phyloP scores from a whole-genome alignment of 1,140 invertebrate species.

The Drosophila prosaltans region DNA sequence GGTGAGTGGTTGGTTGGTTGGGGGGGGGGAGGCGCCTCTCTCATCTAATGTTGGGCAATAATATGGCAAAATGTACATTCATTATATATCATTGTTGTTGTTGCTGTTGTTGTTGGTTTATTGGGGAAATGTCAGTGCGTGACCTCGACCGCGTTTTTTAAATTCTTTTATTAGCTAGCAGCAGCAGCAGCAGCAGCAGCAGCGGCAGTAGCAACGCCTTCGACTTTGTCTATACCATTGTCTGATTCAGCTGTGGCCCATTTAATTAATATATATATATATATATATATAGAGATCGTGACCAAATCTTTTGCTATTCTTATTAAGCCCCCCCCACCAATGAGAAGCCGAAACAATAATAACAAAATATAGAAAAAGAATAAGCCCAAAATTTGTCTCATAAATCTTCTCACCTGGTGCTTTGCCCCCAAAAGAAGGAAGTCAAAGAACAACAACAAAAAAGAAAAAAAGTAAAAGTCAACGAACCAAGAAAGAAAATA shows the following conservation, averaged over 20 bases:
- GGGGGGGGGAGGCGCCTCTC: not conserved
- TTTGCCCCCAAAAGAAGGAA: not conserved
- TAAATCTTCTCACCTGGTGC: constrained; percentile 7
- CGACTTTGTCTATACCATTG: constrained; percentile 15
- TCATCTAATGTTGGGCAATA: constrained; percentile 58
- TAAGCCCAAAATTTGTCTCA: not conserved
- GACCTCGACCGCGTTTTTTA: constrained; percentile 74
- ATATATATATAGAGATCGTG: constrained; percentile 26
- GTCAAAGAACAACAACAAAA: not conserved
- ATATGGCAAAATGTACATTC: constrained; percentile 51
- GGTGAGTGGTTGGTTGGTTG: not conserved
- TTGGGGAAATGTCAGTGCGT: constrained; percentile 73
- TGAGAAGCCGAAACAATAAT: not conserved
- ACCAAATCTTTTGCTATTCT: constrained; percentile 30
- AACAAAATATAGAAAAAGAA: not conserved
- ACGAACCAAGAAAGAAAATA: constrained; percentile 12
- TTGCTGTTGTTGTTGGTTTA: no score
- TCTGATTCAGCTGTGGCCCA: constrained; percentile 29
- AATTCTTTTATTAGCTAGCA: constrained; percentile 51
- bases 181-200: no score
- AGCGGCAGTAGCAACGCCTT: constrained; percentile 34
- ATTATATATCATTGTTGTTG: constrained; percentile 31
- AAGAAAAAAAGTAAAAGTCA: not conserved
- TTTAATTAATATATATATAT: constrained; percentile 11
- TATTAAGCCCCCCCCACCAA: constrained; percentile 6